Conservation (phyloP, 2,113 vertebrate genomes). For the Corythornis madagascariensis region DNA sequence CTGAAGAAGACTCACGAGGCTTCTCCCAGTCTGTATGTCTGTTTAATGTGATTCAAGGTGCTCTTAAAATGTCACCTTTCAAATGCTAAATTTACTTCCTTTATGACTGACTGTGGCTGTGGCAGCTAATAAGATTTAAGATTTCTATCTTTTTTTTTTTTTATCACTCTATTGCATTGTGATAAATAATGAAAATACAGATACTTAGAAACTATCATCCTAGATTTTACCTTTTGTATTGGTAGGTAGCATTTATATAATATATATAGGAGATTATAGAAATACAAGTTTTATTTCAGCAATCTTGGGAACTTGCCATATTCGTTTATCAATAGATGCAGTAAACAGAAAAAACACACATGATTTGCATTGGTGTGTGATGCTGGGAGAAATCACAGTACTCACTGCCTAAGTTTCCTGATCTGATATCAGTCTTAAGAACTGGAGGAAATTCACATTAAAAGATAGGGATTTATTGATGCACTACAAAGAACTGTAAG, state of each 20-base stretch:
- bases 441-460: not conserved
- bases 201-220: not conserved
- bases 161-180: not conserved
- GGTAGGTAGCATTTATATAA: not conserved
- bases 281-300: not conserved
- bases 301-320: not conserved
- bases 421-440: not conserved
- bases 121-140: not conserved
- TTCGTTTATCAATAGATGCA: not conserved
- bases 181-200: not conserved
- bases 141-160: not conserved
- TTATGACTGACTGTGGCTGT: not conserved
- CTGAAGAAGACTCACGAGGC: not conserved
- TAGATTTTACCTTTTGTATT: not conserved
- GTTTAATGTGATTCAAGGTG: not conserved
- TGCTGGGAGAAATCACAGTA: not conserved
- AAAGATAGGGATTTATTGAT: not conserved
- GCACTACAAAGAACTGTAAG: slow-evolving; percentile 31
- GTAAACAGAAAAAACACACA: not conserved
- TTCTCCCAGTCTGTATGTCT: not conserved
- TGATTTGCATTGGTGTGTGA: not conserved
- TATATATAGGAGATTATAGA: not conserved
- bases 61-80: not conserved
- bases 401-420: not conserved
- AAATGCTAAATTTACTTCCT: not conserved